Evolutionary conservation across 2,113 vertebrate genomes (phyloP).

Genomic region (Chloropsis cyanopogon): DNA sequence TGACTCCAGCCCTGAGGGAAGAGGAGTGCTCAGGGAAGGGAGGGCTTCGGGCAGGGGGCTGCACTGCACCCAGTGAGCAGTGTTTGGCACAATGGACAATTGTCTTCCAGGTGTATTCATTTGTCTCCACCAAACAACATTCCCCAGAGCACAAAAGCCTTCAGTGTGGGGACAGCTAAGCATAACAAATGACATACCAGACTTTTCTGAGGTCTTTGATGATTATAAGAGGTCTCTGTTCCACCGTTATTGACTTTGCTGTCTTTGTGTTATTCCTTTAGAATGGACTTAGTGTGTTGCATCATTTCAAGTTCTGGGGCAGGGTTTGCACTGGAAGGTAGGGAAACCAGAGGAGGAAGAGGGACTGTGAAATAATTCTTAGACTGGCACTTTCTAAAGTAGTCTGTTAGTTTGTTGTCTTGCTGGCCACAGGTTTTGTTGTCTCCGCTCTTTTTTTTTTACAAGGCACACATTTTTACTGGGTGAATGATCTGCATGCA

Average conservation of each 20-base stretch:
- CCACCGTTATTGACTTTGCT: conserved; percentile 13
- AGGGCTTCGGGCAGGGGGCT: background rate
- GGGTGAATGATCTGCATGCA: conserved; percentile 36
- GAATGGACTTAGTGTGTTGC: conserved; percentile 33
- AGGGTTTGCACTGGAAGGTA: conserved; percentile 9
- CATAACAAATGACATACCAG: conserved; percentile 48
- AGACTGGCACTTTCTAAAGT: conserved; percentile 37
- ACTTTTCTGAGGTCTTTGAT: conserved; percentile 12
- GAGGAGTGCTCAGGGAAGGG: background rate
- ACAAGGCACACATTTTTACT: conserved; percentile 35
- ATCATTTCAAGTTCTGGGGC: conserved; percentile 23
- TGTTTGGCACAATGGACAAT: conserved; percentile 36
- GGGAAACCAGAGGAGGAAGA: background rate
- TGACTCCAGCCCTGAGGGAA: background rate
- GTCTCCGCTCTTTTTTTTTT: conserved; percentile 12
- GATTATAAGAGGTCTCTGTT: conserved; percentile 44
- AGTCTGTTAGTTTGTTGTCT: conserved; percentile 1
- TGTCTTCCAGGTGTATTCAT: conserved; percentile 68
- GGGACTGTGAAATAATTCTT: conserved; percentile 13
- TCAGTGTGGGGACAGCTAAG: conserved; percentile 51
- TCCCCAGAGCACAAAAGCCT: conserved; percentile 53
- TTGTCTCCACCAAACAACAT: conserved; percentile 42
- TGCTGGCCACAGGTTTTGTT: conserved; percentile 52
- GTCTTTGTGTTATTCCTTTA: conserved; percentile 42
- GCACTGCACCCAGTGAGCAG: background rate